These are phyloP conservation scores for Drosophila littoralis DNA, from an alignment of 1,140 invertebrate genomes.

Conservation along the genomic window DNA sequence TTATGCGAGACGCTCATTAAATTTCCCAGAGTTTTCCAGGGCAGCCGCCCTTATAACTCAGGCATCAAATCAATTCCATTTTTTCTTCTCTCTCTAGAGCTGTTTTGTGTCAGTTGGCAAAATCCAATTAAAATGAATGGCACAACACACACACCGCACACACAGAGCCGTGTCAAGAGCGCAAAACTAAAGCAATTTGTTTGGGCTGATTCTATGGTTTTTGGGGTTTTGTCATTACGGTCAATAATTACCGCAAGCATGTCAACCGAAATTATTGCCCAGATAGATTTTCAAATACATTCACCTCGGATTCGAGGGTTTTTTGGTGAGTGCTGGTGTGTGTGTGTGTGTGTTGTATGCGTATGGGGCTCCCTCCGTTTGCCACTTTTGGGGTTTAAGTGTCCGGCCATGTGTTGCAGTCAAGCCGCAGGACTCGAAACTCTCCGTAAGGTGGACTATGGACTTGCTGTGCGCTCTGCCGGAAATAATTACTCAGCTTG, in stretches of 20 bases:
- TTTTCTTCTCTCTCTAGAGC: constrained; percentile 28
- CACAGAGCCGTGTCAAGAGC: constrained; percentile 19
- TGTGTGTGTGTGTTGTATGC: not conserved
- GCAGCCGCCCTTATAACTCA: constrained; percentile 9
- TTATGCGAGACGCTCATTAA: constrained; percentile 27
- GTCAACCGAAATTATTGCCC: constrained; percentile 82
- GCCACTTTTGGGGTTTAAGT: constrained; percentile 67
- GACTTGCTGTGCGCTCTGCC: constrained; percentile 47
- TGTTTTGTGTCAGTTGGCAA: constrained; percentile 34
- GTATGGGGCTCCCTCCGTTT: constrained; percentile 30
- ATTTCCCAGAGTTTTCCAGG: constrained; percentile 33
- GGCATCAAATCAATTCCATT: constrained; percentile 46
- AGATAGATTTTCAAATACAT: constrained; percentile 66
- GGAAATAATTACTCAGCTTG: constrained; percentile 81
- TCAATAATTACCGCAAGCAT: constrained; percentile 82
- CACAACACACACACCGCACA: constrained; percentile 27
- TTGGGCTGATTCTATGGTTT: constrained; percentile 33
- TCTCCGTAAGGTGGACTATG: not conserved
- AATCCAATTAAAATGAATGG: constrained; percentile 62
- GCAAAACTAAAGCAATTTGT: constrained; percentile 76
- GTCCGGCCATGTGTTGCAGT: constrained; percentile 80
- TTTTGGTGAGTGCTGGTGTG: not conserved
- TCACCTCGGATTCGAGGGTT: not conserved
- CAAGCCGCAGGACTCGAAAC: constrained; percentile 61
- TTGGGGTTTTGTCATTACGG: constrained; percentile 79